Conservation (phyloP, 2,113 vertebrate species). For the Cairina moschata region DNA sequence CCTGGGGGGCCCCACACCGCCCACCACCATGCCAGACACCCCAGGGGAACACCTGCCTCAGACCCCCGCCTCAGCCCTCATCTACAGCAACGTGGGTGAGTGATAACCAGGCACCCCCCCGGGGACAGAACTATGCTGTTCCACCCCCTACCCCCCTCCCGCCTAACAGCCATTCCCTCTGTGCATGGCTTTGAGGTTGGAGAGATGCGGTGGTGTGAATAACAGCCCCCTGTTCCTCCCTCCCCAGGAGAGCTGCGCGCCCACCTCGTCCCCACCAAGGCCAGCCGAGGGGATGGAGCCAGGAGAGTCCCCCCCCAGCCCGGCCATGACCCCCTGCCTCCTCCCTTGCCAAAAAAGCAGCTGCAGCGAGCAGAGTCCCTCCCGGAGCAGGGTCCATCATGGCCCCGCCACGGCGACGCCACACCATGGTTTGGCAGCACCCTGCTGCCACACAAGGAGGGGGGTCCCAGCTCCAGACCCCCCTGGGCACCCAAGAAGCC, state of each 20-base stretch:
- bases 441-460: fast-evolving
- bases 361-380: constrained; percentile 75
- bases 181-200: neutral
- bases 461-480: neutral
- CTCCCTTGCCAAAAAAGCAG: constrained; percentile 82
- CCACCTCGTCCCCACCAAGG: constrained; percentile 61
- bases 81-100: constrained; percentile 70
- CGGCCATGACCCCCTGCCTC: constrained; percentile 3
- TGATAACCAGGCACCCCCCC: fast-evolving
- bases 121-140: neutral
- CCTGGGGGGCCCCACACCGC: neutral
- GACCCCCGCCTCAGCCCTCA: neutral
- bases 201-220: fast-evolving
- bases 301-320: neutral
- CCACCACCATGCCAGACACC: neutral
- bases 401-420: fast-evolving
- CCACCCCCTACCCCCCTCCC: no score
- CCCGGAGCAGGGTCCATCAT: constrained; percentile 17
- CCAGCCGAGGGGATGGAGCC: neutral
- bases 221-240: neutral
- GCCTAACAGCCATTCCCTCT: no score
- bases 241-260: constrained; percentile 52
- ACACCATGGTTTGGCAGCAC: neutral
- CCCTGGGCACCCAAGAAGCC: neutral
- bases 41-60: fast-evolving